Percentiles rank a stretch among this genome's conserved stretches.
phyloP scores from a whole-genome alignment of 2,113 vertebrate species.

The Syrmaticus mikado region DNA sequence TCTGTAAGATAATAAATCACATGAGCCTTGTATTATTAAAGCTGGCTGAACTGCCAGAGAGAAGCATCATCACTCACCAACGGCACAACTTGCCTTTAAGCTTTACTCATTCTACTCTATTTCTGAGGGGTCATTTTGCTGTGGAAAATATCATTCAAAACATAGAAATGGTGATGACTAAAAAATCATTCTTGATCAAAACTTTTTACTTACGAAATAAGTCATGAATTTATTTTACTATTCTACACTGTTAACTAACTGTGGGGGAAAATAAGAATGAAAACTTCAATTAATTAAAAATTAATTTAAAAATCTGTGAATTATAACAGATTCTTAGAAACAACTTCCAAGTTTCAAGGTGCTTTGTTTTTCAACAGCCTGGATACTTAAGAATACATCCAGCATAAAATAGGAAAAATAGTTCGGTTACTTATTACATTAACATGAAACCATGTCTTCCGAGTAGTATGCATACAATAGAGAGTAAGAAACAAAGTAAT shows the following conservation, averaged over 20 bases:
- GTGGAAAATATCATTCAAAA: conserved; percentile 62
- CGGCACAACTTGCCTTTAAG: conserved; percentile 38
- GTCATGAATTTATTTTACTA: conserved; percentile 8
- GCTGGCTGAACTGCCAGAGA: conserved; percentile 13
- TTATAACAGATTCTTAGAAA: not conserved
- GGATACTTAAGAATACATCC: not conserved
- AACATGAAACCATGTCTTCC: not conserved
- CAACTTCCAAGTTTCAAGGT: not conserved
- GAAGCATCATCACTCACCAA: conserved; percentile 65
- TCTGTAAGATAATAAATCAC: conserved; percentile 57
- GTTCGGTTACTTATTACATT: not conserved
- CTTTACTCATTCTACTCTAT: conserved; percentile 34
- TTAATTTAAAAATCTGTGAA: not conserved
- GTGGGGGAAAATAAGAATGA: conserved; percentile 47
- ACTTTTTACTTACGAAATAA: not conserved
- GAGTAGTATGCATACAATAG: not conserved
- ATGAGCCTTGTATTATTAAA: conserved; percentile 63
- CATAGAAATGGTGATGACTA: conserved; percentile 3
- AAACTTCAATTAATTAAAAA: not conserved
- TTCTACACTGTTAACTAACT: conserved; percentile 2
- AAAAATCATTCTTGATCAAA: conserved; percentile 23
- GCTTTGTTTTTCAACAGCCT: conserved; percentile 24
- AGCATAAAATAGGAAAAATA: not conserved
- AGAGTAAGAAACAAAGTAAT: not conserved
- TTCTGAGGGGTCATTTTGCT: conserved; percentile 57